phyloP scores from a whole-genome alignment of 92 coral and sea anemone species.

The Palythoa grandiflora region DNA sequence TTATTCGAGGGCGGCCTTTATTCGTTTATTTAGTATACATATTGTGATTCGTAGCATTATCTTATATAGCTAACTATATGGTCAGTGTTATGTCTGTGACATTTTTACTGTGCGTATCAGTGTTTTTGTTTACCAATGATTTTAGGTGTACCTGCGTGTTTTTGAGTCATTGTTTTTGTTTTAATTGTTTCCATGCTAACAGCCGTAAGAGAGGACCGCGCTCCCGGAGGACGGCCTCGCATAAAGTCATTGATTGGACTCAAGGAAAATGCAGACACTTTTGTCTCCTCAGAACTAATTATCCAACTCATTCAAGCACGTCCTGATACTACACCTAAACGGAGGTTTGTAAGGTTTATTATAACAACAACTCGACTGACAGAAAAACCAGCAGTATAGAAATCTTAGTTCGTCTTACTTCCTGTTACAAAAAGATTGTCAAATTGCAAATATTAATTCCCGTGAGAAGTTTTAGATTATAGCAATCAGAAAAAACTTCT shows the following conservation, averaged over 20 bases:
- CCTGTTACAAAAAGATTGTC: too few relatives aligned
- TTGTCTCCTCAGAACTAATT: constrained; percentile 93
- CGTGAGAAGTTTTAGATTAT: too few relatives aligned
- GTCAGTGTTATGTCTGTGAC: too few relatives aligned
- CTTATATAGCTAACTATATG: too few relatives aligned
- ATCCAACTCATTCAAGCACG: constrained; percentile 97
- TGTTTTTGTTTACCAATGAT: too few relatives aligned
- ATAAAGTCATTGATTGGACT: constrained; percentile 85
- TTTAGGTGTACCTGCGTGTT: background rate
- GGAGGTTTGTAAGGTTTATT: constrained; percentile 69
- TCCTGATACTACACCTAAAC: constrained; percentile 89
- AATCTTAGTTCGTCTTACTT: too few relatives aligned
- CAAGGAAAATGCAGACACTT: constrained; percentile 96
- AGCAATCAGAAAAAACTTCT: too few relatives aligned
- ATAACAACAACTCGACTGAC: background rate
- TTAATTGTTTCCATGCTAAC: background rate
- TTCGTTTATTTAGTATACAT: too few relatives aligned
- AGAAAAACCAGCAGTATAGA: background rate
- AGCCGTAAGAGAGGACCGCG: constrained; percentile 99
- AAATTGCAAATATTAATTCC: too few relatives aligned
- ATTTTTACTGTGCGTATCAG: too few relatives aligned
- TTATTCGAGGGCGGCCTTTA: too few relatives aligned
- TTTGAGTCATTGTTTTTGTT: background rate
- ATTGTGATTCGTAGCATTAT: too few relatives aligned
- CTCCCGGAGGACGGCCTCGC: constrained; percentile 96